A percentile compares a stretch with the other conserved stretches of the same genome.
Conservation (phyloP, 64 coral and sea anemone genomes). For the Montipora capricornis region DNA sequence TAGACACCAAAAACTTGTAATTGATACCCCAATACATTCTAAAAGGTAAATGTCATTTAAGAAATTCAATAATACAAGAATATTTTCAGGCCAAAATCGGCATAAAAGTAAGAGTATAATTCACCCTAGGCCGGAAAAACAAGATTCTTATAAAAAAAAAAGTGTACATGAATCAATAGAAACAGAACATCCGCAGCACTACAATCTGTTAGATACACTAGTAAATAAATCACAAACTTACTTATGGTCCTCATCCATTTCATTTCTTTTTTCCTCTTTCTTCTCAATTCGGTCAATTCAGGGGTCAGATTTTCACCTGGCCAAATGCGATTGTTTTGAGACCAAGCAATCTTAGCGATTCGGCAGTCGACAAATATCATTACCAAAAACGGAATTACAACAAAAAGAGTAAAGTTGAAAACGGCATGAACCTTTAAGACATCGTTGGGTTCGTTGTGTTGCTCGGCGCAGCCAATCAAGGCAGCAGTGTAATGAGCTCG, state of each 20-base stretch:
- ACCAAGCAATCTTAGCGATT: slow-evolving; percentile 50
- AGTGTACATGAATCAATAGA: too few relatives aligned
- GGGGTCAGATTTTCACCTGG: not conserved
- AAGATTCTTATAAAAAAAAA: too few relatives aligned
- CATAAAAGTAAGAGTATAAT: too few relatives aligned
- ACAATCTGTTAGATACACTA: too few relatives aligned
- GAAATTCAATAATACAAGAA: too few relatives aligned
- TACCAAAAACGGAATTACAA: slow-evolving; percentile 30
- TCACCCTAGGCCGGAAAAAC: too few relatives aligned
- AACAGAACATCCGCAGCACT: too few relatives aligned
- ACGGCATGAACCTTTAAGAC: slow-evolving; percentile 1
- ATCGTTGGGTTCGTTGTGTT: not conserved
- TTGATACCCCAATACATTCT: too few relatives aligned
- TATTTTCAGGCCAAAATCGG: too few relatives aligned
- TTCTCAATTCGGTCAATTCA: not conserved
- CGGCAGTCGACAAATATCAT: slow-evolving; percentile 50
- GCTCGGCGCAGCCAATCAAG: not conserved
- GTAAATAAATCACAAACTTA: not conserved
- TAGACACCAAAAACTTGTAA: too few relatives aligned
- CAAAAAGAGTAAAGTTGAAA: slow-evolving; percentile 20
- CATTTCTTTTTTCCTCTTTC: slow-evolving; percentile 54
- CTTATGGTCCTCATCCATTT: slow-evolving; percentile 72
- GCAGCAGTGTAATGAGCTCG: not conserved
- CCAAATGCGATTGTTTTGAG: slow-evolving; percentile 31
- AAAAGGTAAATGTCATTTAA: too few relatives aligned